Percentiles rank a stretch among this genome's conserved stretches.
These are phyloP conservation scores for Ramphastos sulfuratus DNA, from an alignment of 2,113 vertebrate genomes.

Conservation along the genomic window DNA sequence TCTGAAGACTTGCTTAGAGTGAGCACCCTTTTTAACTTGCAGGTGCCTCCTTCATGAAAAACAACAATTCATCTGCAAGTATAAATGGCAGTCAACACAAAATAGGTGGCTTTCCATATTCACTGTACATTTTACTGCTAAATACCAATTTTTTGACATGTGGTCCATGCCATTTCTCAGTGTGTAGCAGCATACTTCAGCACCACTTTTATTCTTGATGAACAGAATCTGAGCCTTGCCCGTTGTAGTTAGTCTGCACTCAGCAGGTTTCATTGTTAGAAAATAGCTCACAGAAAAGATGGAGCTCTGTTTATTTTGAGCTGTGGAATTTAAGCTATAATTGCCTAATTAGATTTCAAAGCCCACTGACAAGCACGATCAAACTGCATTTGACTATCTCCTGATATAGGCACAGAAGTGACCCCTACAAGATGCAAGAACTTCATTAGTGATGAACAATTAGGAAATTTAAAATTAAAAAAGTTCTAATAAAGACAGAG, in stretches of 20 bases:
- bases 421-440: constrained; percentile 3
- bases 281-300: constrained; percentile 60
- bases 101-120: neutral
- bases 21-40: neutral
- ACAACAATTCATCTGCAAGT: neutral
- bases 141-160: neutral
- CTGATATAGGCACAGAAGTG: neutral
- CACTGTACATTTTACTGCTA: neutral
- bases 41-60: neutral
- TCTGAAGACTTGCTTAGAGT: neutral
- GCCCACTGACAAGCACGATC: constrained; percentile 17
- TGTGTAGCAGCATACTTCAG: constrained; percentile 20
- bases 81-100: neutral
- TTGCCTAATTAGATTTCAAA: constrained; percentile 61
- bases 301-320: constrained; percentile 31
- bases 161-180: neutral
- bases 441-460: constrained; percentile 3
- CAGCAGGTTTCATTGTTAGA: constrained; percentile 66
- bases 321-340: constrained; percentile 49
- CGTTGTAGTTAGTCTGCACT: constrained; percentile 14
- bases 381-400: neutral
- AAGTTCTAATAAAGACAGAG: neutral
- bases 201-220: constrained; percentile 38
- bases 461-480: neutral
- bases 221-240: neutral